Base-by-base conservation (phyloP, 2,113 vertebrate genomes). In the Mesocricetus auratus region DNA sequence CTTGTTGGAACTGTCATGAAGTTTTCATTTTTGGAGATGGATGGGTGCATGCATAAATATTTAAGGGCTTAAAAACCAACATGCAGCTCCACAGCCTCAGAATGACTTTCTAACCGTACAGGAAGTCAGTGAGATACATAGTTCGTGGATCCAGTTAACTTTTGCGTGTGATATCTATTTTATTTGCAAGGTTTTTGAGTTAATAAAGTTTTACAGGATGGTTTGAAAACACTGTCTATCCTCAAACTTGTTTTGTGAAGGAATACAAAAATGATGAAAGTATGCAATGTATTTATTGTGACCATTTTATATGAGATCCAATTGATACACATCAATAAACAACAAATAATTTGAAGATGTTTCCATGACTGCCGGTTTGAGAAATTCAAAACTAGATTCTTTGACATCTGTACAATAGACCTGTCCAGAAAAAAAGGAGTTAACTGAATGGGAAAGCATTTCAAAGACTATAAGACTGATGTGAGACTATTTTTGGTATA, bases 371-470 rank as follows among this genome's bases (percentile, higher is more conserved):
- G 31, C 5, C 74, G 15, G 7, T 56, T 10, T 92, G 83, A 89
- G 19, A 92, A 85, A 53, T 90, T 3, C 0, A 62, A 91, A 92
- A 78, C 11, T 82, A 91, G 94, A 7, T 45, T 86, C 87, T 90
- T 74, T n/a, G 79, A 89, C 7, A 89, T 93, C 39, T 73, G 0
- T 29, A 47, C 29, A 26, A 2, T 26, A 68, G 0, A 79, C 58
- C 1, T 7, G 68, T 85, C 78, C 79, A 71, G 15, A 83, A 90
- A 96, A 90, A 96, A 85, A 86, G 17, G 31, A 73, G 50, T 50
- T 89, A 75, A 66, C 31, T 47, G 4, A 60, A 77, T 56, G 24
- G 3, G 4, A 56, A 21, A 82, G 5, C 5, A 42, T 90, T 95
- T 97, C 50, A 74, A 74, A 26, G 19, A 26, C 39, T 29, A 83